Base-by-base conservation (phyloP, 1,140 invertebrate species). In the Aphaenogaster rudis region DNA sequence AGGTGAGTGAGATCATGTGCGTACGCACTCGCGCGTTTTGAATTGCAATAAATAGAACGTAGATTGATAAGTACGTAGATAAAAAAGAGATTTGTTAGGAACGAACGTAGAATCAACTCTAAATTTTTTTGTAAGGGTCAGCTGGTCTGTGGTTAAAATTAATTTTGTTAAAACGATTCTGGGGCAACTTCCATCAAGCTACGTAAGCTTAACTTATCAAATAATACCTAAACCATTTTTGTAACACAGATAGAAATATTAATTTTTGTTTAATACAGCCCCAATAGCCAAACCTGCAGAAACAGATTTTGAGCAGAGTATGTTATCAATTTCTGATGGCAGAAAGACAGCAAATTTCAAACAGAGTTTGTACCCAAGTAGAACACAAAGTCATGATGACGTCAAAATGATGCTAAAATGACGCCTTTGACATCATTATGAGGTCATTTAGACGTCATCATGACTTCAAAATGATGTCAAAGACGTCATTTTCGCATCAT, bases 1-100 rank as follows among this genome's bases (percentile, higher is more conserved):
- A 92, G 93, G 92, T 93, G 61, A 90, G 77, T 88, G 59, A 8
- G 8, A 54, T 59, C 17, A 33, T 74, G 13, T 48, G 6, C 21
- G 9, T 9, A 1, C 21, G 21, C n/a, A 13, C 8, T 36, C 13
- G 21, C 7, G 61, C 21, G 67, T 11, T 45, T 77, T 21, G 54
- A 57, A n/a, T 57, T 21, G 5, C 17, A 21, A 45, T 67, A 42
- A 67, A 21, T n/a, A 64, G 64, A n/a, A 21, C 8, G 36, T n/a
- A 21, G 39, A 67, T 64, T 2, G 5, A 8, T n/a, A 57, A 3
- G n/a, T 52, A 2, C 8, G 2, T 57, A 57, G 6, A 57, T 28
- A 36, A 64, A 39, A 36, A 64, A 36, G 8, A 15, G 17, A 63
- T 63, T 61, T 63, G 28, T 63, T 63, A 64, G 13, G 1, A 64